phyloP scores from a whole-genome alignment of 53 echinoderm and acorn worm genomes.

The Crossaster papposus region DNA sequence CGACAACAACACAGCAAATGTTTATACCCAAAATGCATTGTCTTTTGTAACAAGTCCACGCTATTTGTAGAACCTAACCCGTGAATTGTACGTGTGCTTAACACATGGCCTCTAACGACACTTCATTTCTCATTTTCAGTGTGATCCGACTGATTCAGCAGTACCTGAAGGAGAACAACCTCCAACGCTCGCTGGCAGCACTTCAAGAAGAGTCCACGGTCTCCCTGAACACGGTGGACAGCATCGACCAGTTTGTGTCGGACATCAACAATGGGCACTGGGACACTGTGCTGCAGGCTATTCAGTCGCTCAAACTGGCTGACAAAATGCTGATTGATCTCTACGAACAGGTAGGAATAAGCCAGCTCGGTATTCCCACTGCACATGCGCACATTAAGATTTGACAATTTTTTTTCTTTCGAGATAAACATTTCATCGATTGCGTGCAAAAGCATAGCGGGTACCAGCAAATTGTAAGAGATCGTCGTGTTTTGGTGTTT shows the following conservation, averaged over 20 bases:
- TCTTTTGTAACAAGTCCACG: too few relatives aligned
- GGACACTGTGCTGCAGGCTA: conserved; percentile 98
- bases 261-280: conserved; percentile 99
- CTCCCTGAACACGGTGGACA: conserved; percentile 97
- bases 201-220: conserved; percentile 95
- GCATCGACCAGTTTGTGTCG: conserved; percentile 96
- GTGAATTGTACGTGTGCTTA: too few relatives aligned
- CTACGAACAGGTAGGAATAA: conserved; percentile 85
- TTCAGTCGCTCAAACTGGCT: conserved; percentile 95
- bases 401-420: too few relatives aligned
- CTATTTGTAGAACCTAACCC: too few relatives aligned
- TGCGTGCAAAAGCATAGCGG: too few relatives aligned
- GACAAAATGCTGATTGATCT: conserved; percentile 97
- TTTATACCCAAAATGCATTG: too few relatives aligned
- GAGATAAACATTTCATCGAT: too few relatives aligned
- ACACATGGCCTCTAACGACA: too few relatives aligned
- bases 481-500: too few relatives aligned
- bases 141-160: conserved; percentile 97
- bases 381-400: too few relatives aligned
- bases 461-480: too few relatives aligned
- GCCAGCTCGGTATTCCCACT: not conserved
- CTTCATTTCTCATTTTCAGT: conserved; percentile 51
- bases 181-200: conserved; percentile 76
- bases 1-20: too few relatives aligned
- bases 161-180: conserved; percentile 93